Percentiles rank a stretch among this genome's conserved stretches.
Conservation (phyloP, 2,113 vertebrate species). For the Ia io region DNA sequence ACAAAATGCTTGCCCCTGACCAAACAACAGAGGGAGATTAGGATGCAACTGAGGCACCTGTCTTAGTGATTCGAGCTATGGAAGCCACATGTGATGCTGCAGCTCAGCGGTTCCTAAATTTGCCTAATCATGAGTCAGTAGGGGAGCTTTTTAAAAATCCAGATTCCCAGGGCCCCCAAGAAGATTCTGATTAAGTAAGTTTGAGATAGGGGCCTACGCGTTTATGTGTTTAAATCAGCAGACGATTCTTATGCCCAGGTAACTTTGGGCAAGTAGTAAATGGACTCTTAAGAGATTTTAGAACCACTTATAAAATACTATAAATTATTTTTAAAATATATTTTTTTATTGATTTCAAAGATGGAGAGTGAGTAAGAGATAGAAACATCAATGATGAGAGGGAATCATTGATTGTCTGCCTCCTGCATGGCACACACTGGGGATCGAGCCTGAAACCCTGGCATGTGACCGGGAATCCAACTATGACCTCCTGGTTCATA, state of each 20-base stretch:
- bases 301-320: background rate
- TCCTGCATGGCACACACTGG: too few relatives aligned
- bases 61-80: background rate
- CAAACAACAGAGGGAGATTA: background rate
- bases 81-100: background rate
- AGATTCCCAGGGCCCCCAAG: background rate
- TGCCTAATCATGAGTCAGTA: background rate
- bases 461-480: too few relatives aligned
- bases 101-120: background rate
- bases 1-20: background rate
- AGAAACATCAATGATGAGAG: too few relatives aligned
- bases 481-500: too few relatives aligned
- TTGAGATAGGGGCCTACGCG: background rate
- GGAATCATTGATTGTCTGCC: too few relatives aligned
- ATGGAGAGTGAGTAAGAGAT: background rate
- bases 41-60: background rate
- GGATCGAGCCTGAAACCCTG: too few relatives aligned
- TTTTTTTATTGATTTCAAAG: background rate
- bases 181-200: background rate
- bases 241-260: background rate
- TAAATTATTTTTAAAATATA: background rate
- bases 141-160: background rate
- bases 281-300: constrained; percentile 1
- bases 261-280: background rate
- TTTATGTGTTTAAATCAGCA: background rate